These are phyloP conservation scores for Strigamia crassipes DNA, from an alignment of 2,888 invertebrate genomes.

Conservation along the genomic window DNA sequence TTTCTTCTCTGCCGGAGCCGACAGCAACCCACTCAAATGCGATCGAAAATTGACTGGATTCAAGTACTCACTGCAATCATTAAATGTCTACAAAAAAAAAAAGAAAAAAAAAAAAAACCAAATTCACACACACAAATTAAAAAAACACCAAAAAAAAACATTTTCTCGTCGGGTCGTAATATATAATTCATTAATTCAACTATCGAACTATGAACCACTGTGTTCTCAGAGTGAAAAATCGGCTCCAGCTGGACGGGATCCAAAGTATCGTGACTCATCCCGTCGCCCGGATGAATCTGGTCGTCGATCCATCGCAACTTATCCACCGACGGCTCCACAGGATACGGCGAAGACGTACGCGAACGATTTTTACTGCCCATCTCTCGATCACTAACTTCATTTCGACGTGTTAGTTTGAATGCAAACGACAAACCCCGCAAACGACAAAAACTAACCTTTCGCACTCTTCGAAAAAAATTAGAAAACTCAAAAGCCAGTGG, in stretches of 20 bases:
- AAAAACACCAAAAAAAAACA: no score
- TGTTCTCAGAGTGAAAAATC: neutral
- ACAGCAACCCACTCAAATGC: neutral
- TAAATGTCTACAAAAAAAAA: neutral
- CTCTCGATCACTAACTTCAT: neutral
- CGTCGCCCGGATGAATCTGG: neutral
- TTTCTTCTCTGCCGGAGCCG: neutral
- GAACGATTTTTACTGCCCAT: neutral
- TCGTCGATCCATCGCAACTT: constrained; percentile 4
- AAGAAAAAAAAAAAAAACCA: neutral
- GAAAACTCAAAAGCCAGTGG: no score
- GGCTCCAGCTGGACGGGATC: neutral
- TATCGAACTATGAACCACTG: neutral
- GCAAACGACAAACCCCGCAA: neutral
- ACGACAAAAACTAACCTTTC: neutral
- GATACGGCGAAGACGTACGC: neutral
- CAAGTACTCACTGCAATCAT: neutral
- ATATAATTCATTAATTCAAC: neutral
- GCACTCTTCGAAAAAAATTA: no score
- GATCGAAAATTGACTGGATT: neutral
- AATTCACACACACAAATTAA: no score
- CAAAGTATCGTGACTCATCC: neutral
- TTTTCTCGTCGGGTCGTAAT: no score
- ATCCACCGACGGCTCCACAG: neutral
- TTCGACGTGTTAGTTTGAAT: neutral